Conservation (phyloP, 1,140 invertebrate genomes). For the Drosophila bipectinata region DNA sequence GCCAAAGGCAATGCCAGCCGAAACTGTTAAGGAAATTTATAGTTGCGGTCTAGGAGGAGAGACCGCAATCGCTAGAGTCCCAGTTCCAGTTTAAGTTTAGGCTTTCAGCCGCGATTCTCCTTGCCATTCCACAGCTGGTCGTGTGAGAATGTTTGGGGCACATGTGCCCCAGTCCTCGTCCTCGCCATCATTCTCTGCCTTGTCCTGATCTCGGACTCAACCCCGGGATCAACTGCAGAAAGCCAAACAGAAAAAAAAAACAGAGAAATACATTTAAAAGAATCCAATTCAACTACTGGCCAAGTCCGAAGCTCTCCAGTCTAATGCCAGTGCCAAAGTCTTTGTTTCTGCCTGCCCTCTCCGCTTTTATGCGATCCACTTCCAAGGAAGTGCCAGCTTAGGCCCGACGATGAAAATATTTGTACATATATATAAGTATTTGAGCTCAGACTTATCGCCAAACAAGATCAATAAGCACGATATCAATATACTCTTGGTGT, state of each 20-base stretch:
- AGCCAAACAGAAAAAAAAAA: constrained; percentile 46
- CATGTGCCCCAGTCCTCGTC: constrained; percentile 62
- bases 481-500: constrained; percentile 78
- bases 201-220: constrained; percentile 45
- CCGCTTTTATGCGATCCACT: constrained; percentile 70
- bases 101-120: constrained; percentile 8
- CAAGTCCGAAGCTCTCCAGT: constrained; percentile 54
- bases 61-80: constrained; percentile 37
- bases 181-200: constrained; percentile 15
- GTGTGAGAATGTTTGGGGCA: constrained; percentile 79
- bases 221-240: constrained; percentile 72
- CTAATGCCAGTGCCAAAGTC: constrained; percentile 58
- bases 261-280: constrained; percentile 43
- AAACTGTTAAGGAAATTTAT: constrained; percentile 75
- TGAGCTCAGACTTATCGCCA: constrained; percentile 71
- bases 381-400: constrained; percentile 81
- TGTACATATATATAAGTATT: constrained; percentile 66
- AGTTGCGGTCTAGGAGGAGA: constrained; percentile 66
- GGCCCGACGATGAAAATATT: constrained; percentile 73
- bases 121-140: constrained; percentile 55
- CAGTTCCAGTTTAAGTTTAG: constrained; percentile 14
- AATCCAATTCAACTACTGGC: constrained; percentile 65
- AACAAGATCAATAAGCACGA: constrained; percentile 84
- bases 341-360: constrained; percentile 40
- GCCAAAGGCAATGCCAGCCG: constrained; percentile 45